Conservation (phyloP, 2,888 invertebrate genomes). For the Ryuthela nishihirai region DNA sequence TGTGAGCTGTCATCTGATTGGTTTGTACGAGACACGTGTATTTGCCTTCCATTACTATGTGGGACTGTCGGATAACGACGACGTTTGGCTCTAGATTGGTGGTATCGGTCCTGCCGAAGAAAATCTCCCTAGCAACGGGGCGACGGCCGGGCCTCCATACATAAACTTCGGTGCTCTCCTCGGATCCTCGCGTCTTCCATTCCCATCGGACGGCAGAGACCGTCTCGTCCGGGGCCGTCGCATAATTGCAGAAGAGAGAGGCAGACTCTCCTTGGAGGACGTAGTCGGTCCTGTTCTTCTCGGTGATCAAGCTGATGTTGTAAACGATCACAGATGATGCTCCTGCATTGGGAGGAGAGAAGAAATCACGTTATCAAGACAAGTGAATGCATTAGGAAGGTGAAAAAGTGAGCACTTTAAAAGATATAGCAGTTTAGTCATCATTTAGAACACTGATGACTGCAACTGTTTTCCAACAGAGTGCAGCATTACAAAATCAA, state of each 20-base stretch:
- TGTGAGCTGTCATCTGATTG: constrained; percentile 20
- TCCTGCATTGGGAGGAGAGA: no score
- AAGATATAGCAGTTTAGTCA: no score
- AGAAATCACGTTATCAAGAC: no score
- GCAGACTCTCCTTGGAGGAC: constrained; percentile 27
- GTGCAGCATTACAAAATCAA: no score
- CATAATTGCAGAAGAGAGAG: constrained; percentile 24
- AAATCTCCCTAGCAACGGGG: constrained; percentile 26
- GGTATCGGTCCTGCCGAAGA: constrained; percentile 27
- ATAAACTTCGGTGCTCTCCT: constrained; percentile 28
- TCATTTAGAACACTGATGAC: no score
- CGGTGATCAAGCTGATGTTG: constrained; percentile 23
- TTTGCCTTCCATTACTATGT: constrained; percentile 33
- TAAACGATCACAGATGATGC: constrained; percentile 23
- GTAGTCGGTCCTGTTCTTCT: constrained; percentile 27
- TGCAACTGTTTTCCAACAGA: no score
- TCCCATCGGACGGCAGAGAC: constrained; percentile 33
- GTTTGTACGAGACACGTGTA: constrained; percentile 35
- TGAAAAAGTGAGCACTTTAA: no score
- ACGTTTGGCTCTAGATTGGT: constrained; percentile 29
- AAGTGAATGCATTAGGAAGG: no score
- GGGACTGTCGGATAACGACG: constrained; percentile 20
- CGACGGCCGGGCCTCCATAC: constrained; percentile 31
- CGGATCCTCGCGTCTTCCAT: constrained; percentile 15
- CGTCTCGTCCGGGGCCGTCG: constrained; percentile 23